A percentile compares a stretch with the other conserved stretches of the same genome.
phyloP scores from a whole-genome alignment of 1,140 invertebrate species.

The Achatina immaculata region DNA sequence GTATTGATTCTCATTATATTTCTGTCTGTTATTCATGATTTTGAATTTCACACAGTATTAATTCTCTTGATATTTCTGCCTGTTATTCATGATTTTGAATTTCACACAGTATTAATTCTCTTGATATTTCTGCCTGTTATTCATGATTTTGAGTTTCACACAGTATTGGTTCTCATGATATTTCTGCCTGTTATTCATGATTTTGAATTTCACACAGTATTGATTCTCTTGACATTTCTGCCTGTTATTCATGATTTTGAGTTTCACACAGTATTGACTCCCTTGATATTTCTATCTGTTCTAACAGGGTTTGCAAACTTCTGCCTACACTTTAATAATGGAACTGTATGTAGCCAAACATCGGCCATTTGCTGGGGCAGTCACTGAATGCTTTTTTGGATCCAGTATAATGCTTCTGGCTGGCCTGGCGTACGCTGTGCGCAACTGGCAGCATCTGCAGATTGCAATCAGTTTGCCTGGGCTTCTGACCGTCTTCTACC shows the following conservation, averaged over 20 bases:
- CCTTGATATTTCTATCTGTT: background rate
- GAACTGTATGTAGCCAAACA: slow-evolving; percentile 70
- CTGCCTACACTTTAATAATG: slow-evolving; percentile 60
- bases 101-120: too few species aligned
- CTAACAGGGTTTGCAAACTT: slow-evolving; percentile 61
- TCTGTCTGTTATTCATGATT: too few species aligned
- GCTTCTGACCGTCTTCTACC: slow-evolving; percentile 53
- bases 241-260: too few species aligned
- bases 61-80: too few species aligned
- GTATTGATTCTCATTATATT: too few species aligned
- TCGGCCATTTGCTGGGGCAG: slow-evolving; percentile 69
- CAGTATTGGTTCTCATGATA: too few species aligned
- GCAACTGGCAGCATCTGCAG: slow-evolving; percentile 71
- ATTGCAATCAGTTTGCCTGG: slow-evolving; percentile 60
- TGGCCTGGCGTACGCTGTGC: slow-evolving; percentile 66
- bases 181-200: too few species aligned
- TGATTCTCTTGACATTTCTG: too few species aligned
- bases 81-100: too few species aligned
- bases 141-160: slow-evolving; percentile 54
- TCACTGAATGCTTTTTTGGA: slow-evolving; percentile 71
- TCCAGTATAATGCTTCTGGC: slow-evolving; percentile 67
- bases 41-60: too few species aligned
- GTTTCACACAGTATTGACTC: background rate
- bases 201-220: too few species aligned
- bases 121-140: too few species aligned